A percentile compares a stretch with the other conserved stretches of the same genome.
phyloP scores from a whole-genome alignment of 2,888 invertebrate species.

The Leucophora obtusa region DNA sequence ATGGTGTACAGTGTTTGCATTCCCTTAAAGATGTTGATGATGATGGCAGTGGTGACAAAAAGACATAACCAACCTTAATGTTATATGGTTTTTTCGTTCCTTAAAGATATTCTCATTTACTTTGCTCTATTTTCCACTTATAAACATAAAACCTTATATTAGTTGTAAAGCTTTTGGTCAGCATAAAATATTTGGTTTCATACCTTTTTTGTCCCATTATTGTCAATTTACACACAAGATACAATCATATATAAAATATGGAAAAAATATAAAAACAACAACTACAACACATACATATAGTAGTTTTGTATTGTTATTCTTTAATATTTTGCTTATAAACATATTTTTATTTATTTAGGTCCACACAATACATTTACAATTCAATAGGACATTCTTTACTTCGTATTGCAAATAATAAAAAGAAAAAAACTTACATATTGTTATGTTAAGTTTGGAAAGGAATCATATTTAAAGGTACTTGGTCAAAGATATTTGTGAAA shows the following conservation, averaged over 20 bases:
- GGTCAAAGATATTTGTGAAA: constrained; percentile 29
- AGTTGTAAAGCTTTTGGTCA: constrained; percentile 48
- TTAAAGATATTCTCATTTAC: constrained; percentile 20
- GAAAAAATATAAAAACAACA: constrained; percentile 39
- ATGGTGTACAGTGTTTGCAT: constrained; percentile 5
- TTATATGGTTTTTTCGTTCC: background rate
- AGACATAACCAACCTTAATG: constrained; percentile 42
- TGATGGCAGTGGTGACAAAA: constrained; percentile 44
- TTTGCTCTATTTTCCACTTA: background rate
- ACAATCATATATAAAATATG: constrained; percentile 34
- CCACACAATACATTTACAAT: constrained; percentile 49
- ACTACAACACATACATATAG: background rate
- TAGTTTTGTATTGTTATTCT: constrained; percentile 70
- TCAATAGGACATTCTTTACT: constrained; percentile 27
- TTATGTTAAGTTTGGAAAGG: constrained; percentile 25
- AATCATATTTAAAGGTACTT: constrained; percentile 42
- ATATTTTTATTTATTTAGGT: constrained; percentile 77
- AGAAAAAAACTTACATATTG: constrained; percentile 6
- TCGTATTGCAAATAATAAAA: background rate
- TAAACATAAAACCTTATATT: background rate
- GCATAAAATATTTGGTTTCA: constrained; percentile 56
- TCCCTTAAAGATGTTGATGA: constrained; percentile 44
- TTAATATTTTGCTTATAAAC: constrained; percentile 77
- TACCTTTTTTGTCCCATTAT: constrained; percentile 39
- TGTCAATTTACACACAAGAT: constrained; percentile 23